Evolutionary conservation across 2,113 vertebrate species (phyloP), one percentile per base, ranked within the genome.

Genomic region (Labrus mixtus): DNA sequence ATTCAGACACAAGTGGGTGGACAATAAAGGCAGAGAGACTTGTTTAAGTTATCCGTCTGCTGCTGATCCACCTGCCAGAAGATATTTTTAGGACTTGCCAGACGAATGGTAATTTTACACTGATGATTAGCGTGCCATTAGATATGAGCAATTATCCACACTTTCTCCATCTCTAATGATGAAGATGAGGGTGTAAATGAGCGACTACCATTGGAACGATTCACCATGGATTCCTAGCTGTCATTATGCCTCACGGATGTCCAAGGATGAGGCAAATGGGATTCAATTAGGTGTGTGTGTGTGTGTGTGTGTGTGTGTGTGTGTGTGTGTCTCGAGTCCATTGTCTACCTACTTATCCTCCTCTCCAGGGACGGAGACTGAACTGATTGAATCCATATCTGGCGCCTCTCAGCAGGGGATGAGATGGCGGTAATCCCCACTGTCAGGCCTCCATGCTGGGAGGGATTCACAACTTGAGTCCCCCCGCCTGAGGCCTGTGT

Each of bases 141-240:
- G 69, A 84, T 86, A 79, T 78, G 82, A 84, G 83, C 87, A 85
- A 93, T 93, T 90, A 92, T 86, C 82, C 73, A 64, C 63, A 81
- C 79, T 68, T 64, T 54, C 73, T 39, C 69, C 60, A 75, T 81
- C 66, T 67, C 69, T 82, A 90, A 89, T 90, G 82, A 88, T 81
- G 82, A 87, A 81, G 75, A 89, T 82, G 80, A 90, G 80, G 68
- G 65, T 61, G 79, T 79, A 83, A 87, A 90, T 87, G 84, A 82
- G 74, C 16, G 10, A 37, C 87, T 77, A 74, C 72, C 69, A 77
- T 69, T 59, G 73, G 64, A 78, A 57, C 79, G 87, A 87, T 88
- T 90, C 83, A 64, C 67, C 46, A 46, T 57, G 63, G 69, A 77
- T 82, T 77, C 79, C 73, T 58, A 59, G 71, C 78, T 74, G 84